Evolutionary conservation across 2,888 invertebrate genomes (phyloP).

Genomic region (Nomada fucata): DNA sequence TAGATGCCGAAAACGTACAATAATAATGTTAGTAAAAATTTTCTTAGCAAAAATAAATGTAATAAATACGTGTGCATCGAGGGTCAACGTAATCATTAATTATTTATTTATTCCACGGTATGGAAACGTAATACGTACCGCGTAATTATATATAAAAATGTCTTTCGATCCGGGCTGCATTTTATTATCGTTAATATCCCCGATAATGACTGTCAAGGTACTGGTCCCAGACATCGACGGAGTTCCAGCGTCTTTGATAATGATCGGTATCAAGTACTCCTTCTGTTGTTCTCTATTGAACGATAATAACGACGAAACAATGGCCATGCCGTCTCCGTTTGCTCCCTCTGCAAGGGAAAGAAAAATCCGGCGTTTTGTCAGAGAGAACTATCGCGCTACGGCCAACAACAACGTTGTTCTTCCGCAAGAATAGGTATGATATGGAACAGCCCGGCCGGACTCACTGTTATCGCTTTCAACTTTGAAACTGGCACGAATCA

Average conservation of each 20-base stretch:
- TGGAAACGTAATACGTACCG: conserved; percentile 82
- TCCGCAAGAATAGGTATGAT: not conserved
- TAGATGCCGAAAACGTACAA: too few species aligned
- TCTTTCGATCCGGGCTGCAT: conserved; percentile 99
- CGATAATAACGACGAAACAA: conserved; percentile 95
- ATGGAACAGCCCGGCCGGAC: conserved; percentile 77
- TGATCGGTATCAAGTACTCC: conserved; percentile 97
- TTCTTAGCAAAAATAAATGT: too few species aligned
- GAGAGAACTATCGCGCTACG: conserved; percentile 3
- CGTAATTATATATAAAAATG: conserved; percentile 98
- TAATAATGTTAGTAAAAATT: too few species aligned
- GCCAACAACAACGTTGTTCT: not conserved
- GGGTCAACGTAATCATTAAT: too few species aligned
- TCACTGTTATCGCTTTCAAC: conserved; percentile 98
- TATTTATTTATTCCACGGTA: not conserved
- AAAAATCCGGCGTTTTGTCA: conserved; percentile 25
- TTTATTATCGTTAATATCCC: conserved; percentile 99
- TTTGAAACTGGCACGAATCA: conserved; percentile 96
- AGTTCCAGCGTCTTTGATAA: conserved; percentile 98
- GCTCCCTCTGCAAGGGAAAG: conserved; percentile 90
- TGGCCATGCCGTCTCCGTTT: conserved; percentile 98
- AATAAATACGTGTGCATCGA: too few species aligned
- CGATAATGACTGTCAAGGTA: conserved; percentile 97
- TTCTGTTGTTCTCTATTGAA: conserved; percentile 98
- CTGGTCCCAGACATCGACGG: conserved; percentile 99